A percentile compares a stretch with the other conserved stretches of the same genome.
These are phyloP conservation scores for Mellivora capensis DNA, from an alignment of 2,113 vertebrate species.

Conservation along the genomic window DNA sequence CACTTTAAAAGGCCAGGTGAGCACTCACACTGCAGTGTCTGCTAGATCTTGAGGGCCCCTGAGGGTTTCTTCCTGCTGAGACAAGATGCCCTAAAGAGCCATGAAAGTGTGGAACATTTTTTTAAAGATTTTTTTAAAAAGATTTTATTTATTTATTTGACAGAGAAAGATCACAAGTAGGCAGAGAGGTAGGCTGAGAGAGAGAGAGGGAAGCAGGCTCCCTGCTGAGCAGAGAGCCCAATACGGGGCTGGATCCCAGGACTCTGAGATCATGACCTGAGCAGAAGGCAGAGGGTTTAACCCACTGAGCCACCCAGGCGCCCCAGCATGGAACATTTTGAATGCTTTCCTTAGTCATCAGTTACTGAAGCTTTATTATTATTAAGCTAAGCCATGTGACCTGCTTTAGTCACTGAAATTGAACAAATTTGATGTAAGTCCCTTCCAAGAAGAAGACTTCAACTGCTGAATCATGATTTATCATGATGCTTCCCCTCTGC, in stretches of 20 bases:
- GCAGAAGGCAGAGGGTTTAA: no score
- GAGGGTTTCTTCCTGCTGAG: not conserved
- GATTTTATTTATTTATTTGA: no score
- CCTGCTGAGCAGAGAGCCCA: no score
- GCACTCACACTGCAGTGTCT: not conserved
- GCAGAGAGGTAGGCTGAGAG: no score
- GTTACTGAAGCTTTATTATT: not conserved
- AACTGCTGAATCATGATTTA: not conserved
- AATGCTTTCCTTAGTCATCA: not conserved
- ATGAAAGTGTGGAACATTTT: not conserved
- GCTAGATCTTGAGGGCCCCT: fast-evolving
- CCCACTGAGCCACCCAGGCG: no score
- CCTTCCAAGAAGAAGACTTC: not conserved
- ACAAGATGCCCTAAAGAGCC: not conserved
- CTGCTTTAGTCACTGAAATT: not conserved
- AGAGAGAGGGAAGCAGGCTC: no score
- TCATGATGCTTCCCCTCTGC: not conserved
- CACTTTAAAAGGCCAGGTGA: not conserved
- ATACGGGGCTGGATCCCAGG: no score
- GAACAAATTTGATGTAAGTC: not conserved
- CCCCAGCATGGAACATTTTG: not conserved
- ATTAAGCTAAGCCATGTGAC: not conserved
- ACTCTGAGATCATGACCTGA: no score
- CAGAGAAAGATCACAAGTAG: no score
- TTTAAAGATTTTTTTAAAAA: no score